phyloP scores from a whole-genome alignment of 2,113 vertebrate genomes.

The Corvus cornix region DNA sequence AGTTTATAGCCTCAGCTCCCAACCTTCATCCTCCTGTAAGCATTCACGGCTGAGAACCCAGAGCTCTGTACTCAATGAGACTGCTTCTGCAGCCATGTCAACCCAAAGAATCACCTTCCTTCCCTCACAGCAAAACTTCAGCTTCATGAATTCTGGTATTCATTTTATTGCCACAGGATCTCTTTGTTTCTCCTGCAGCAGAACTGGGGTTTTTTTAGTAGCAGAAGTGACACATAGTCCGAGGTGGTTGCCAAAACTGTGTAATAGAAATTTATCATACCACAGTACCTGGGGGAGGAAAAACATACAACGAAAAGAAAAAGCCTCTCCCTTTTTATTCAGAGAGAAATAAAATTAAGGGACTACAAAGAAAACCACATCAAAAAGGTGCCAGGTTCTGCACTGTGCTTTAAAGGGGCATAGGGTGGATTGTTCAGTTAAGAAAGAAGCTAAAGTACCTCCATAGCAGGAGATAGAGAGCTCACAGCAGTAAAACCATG shows the following conservation, averaged over 20 bases:
- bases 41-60: neutral
- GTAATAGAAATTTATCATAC: neutral
- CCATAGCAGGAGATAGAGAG: neutral
- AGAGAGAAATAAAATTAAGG: neutral
- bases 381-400: neutral
- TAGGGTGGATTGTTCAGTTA: neutral
- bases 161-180: neutral
- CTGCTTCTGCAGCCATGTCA: neutral
- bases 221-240: neutral
- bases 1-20: neutral
- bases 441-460: neutral
- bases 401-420: neutral
- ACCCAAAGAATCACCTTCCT: neutral
- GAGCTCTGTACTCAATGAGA: neutral
- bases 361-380: neutral
- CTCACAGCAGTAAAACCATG: neutral
- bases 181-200: slow-evolving; percentile 5
- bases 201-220: neutral
- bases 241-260: slow-evolving; percentile 25
- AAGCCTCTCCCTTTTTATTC: neutral
- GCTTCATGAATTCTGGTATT: neutral
- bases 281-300: neutral
- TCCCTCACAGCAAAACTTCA: neutral
- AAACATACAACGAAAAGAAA: neutral
- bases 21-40: neutral